Percentiles rank a stretch among this genome's conserved stretches.
phyloP scores from a whole-genome alignment of 1,140 invertebrate genomes.

The Ganaspis sp. region DNA sequence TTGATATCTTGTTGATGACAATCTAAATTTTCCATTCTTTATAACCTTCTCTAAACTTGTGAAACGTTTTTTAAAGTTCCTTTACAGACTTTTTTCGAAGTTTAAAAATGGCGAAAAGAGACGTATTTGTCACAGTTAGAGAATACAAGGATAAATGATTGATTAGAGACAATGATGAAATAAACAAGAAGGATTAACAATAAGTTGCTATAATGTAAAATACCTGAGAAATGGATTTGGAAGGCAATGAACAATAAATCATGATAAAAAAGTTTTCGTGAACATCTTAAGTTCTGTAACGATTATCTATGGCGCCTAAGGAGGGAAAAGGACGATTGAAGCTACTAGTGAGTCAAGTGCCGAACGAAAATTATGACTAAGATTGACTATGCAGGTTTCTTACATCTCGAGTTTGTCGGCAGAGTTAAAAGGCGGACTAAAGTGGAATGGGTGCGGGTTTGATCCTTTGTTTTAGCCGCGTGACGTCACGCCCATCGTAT shows the following conservation, averaged over 20 bases:
- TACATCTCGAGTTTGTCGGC: slow-evolving; percentile 57
- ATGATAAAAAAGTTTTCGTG: background rate
- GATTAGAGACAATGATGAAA: too few relatives aligned
- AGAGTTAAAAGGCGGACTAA: slow-evolving; percentile 62
- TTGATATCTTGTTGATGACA: too few relatives aligned
- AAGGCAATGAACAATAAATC: background rate
- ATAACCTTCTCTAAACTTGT: too few relatives aligned
- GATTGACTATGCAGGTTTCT: slow-evolving; percentile 38
- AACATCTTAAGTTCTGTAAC: slow-evolving; percentile 5
- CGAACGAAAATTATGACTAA: slow-evolving; percentile 37
- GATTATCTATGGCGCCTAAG: background rate
- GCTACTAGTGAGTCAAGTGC: slow-evolving; percentile 8
- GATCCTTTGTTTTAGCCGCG: slow-evolving; percentile 74
- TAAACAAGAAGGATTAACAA: too few relatives aligned
- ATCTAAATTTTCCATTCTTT: too few relatives aligned
- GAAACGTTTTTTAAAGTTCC: too few relatives aligned
- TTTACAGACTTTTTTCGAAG: too few relatives aligned
- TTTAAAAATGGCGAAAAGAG: too few relatives aligned
- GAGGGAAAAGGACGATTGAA: background rate
- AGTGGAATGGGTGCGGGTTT: slow-evolving; percentile 60
- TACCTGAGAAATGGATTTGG: background rate
- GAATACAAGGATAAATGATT: too few relatives aligned
- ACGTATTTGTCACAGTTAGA: too few relatives aligned
- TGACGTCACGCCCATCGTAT: slow-evolving; percentile 71
- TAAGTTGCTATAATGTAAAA: background rate